Evolutionary conservation across 2,113 vertebrate species (phyloP), one percentile per base, ranked within the genome.

Genomic region (Ceyx melanurus): DNA sequence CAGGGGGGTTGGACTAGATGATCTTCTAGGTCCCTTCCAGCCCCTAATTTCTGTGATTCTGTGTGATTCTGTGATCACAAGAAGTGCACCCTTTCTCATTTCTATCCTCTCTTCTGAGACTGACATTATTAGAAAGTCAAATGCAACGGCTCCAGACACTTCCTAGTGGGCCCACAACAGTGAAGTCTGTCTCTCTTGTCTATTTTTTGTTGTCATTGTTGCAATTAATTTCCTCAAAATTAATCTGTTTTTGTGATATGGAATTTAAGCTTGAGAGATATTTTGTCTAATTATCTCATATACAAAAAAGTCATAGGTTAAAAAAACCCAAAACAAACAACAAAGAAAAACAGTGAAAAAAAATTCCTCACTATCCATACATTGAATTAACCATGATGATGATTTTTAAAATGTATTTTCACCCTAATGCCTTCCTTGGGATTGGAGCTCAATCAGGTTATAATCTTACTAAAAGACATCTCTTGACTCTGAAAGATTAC

Each of bases 51-150:
- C 33, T 35, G 33, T 35, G 33, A 35, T 35, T 35, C 33, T 35
- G 7, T 35, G 33, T 35, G 33, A 35, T 35, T 35, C 35, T 35
- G 35, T 35, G 35, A 86, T 89, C 70, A 68, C 88, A 93, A 95
- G 93, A 93, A 95, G 93, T 10, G 45, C 78, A 70, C 29, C 45
- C 77, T 96, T 84, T 93, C 88, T 95, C 70, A 93, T 97, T 94
- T 91, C 82, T 89, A 74, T 94, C 58, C 40, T 85, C 45, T 93
- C 78, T 76, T 92, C 40, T 12, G 92, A 94, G 92, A 91, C 50
- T 79, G 67, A 70, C 70, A 84, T 93, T 90, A 97, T 94, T 94
- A 96, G 91, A 96, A 96, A 83, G 64, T 95, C 92, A 95, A 91
- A 93, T 67, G 58, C 37, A 45, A 37, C 78, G n/a, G 28, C 84